Base-by-base conservation (phyloP, 2,113 vertebrate species). In the Cichladusa arquata region DNA sequence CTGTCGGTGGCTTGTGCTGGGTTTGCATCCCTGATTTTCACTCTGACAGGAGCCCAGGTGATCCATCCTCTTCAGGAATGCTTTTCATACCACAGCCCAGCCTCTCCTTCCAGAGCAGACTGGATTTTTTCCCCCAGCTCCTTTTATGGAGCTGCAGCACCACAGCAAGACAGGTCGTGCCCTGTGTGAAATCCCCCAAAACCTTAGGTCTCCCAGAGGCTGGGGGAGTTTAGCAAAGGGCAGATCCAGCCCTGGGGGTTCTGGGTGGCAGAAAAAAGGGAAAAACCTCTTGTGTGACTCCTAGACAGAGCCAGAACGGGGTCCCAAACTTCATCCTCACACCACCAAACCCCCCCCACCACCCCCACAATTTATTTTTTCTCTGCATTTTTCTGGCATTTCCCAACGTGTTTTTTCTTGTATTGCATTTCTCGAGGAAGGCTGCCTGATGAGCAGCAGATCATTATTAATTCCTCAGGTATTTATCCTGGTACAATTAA, bases 391-490 rank as follows among this genome's bases (percentile, higher is more conserved):
- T 96, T 96, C 88, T 69, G 77, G 9, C 61, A 14, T 88, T 94
- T 93, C 69, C 72, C 53, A 14, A 96, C 94, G 40, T 97, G 95
- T 97, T 96, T 96, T 96, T 92, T 96, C 95, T 95, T 96, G 96
- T 0, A 6, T 81, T 74, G 5, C 94, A 79, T 96, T 93, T 96
- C 90, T 94, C 9, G 4, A 44, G 86, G 83, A 86, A 78, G 83
- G 91, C 86, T 81, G 91, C 60, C 80, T 40, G 91, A 81, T 93
- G 86, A 96, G 88, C 82, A 36, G 90, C 92, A 96, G 84, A 96
- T 95, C 86, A 79, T 95, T 83, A 97, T 94, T 95, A 96, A 96
- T 94, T 95, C 92, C 64, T 86, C 88, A 95, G 93, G 96, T 81
- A 95, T 97, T 97, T 0, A 0, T 69, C 38, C 64, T 44, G 74